Conservation (phyloP, 2,113 vertebrate species). For the Coreoperca whiteheadi region DNA sequence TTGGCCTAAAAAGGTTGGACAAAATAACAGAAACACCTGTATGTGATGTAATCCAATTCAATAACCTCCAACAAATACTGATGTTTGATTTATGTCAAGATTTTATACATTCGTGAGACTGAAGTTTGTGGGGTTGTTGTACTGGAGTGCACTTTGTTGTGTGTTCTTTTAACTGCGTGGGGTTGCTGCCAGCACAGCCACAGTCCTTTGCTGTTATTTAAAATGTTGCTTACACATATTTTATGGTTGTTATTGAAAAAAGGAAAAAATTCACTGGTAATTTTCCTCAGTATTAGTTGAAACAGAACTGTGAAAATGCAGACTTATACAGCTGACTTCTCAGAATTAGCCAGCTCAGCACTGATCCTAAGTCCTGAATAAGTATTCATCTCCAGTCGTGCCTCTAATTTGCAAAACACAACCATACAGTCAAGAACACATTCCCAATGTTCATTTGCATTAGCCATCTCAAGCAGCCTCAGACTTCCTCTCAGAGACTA, state of each 20-base stretch:
- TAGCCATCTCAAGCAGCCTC: constrained; percentile 5
- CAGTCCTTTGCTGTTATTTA: neutral
- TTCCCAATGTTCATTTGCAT: constrained; percentile 11
- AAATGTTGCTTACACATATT: neutral
- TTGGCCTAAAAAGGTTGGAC: neutral
- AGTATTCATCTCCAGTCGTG: neutral
- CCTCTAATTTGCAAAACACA: neutral
- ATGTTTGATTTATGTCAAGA: neutral
- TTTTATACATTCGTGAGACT: neutral
- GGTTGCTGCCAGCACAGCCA: neutral
- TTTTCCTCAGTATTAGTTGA: neutral
- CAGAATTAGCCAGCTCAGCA: neutral
- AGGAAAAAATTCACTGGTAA: neutral
- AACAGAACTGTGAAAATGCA: constrained; percentile 13
- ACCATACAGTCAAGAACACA: constrained; percentile 13
- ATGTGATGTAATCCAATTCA: neutral
- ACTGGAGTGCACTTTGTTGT: neutral
- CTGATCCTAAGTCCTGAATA: neutral
- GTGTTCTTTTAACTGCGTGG: neutral
- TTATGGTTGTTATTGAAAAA: neutral
- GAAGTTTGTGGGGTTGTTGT: neutral
- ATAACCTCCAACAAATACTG: neutral
- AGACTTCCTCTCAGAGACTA: constrained; percentile 37
- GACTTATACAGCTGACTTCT: neutral
- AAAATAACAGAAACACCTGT: neutral